phyloP scores from a whole-genome alignment of 2,888 invertebrate species.

The Clepsis dumicolana region DNA sequence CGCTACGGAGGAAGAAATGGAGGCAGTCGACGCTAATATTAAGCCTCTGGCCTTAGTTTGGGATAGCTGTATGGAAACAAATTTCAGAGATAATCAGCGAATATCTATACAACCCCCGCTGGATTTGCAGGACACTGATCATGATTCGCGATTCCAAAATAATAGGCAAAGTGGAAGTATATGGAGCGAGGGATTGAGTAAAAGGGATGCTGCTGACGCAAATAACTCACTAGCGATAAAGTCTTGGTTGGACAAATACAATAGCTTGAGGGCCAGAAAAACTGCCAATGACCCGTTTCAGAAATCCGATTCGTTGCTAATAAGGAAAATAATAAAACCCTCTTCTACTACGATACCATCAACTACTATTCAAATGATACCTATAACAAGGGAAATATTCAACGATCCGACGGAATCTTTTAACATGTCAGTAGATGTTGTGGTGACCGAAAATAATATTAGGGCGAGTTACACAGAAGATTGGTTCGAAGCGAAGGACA shows the following conservation, averaged over 20 bases:
- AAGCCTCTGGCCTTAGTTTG: slow-evolving; percentile 67
- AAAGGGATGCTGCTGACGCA: slow-evolving; percentile 63
- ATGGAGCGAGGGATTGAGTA: slow-evolving; percentile 56
- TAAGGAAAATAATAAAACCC: slow-evolving; percentile 56
- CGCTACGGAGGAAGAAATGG: slow-evolving; percentile 47
- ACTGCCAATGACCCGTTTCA: slow-evolving; percentile 62
- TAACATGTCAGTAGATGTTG: slow-evolving; percentile 60
- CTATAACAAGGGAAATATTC: slow-evolving; percentile 73
- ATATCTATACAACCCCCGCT: slow-evolving; percentile 53
- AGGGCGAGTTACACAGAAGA: slow-evolving; percentile 70
- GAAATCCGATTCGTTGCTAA: slow-evolving; percentile 57
- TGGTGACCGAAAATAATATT: slow-evolving; percentile 67
- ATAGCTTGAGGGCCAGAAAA: slow-evolving; percentile 64
- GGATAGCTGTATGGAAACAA: slow-evolving; percentile 74
- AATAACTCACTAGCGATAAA: slow-evolving; percentile 62
- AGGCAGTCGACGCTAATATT: slow-evolving; percentile 45
- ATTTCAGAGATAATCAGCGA: slow-evolving; percentile 57
- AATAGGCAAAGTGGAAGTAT: slow-evolving; percentile 54
- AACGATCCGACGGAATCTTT: slow-evolving; percentile 53
- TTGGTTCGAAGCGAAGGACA: slow-evolving; percentile 75
- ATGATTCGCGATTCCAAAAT: slow-evolving; percentile 55
- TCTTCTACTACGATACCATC: slow-evolving; percentile 45
- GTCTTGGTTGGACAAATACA: slow-evolving; percentile 71
- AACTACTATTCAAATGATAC: slow-evolving; percentile 62
- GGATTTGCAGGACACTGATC: slow-evolving; percentile 60